These are phyloP conservation scores for Phainopepla nitens DNA, from an alignment of 2,113 vertebrate species.

Conservation along the genomic window DNA sequence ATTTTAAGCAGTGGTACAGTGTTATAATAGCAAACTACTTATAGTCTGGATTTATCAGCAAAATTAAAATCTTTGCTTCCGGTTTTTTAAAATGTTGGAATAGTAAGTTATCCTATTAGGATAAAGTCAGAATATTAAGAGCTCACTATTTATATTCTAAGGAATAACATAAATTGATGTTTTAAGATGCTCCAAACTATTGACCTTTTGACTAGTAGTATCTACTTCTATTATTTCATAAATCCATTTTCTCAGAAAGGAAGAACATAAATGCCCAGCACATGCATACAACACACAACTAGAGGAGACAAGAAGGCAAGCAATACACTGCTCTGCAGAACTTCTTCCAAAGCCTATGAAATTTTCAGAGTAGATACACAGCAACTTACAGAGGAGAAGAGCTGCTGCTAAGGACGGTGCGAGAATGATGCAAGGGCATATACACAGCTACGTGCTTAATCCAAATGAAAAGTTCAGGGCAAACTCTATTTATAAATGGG, in stretches of 20 bases:
- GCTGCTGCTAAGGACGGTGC: not conserved
- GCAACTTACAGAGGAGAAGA: not conserved
- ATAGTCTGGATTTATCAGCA: not conserved
- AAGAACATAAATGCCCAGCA: not conserved
- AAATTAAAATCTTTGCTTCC: not conserved
- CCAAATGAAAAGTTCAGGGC: not conserved
- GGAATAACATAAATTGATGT: not conserved
- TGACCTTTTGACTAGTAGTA: not conserved
- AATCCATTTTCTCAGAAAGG: not conserved
- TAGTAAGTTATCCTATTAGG: not conserved
- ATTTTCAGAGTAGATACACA: not conserved
- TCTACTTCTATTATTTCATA: not conserved
- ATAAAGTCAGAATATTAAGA: not conserved
- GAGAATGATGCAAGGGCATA: not conserved
- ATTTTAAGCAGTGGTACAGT: not conserved
- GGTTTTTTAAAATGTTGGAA: not conserved
- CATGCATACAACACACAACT: not conserved
- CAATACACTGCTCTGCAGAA: not conserved
- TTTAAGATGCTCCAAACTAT: not conserved
- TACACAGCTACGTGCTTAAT: not conserved
- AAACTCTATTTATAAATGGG: not conserved
- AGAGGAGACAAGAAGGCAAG: not conserved
- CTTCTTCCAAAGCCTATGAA: not conserved
- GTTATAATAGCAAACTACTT: not conserved
- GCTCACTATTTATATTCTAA: not conserved